phyloP scores from a whole-genome alignment of 2,888 invertebrate species.

The Andricus curvator region DNA sequence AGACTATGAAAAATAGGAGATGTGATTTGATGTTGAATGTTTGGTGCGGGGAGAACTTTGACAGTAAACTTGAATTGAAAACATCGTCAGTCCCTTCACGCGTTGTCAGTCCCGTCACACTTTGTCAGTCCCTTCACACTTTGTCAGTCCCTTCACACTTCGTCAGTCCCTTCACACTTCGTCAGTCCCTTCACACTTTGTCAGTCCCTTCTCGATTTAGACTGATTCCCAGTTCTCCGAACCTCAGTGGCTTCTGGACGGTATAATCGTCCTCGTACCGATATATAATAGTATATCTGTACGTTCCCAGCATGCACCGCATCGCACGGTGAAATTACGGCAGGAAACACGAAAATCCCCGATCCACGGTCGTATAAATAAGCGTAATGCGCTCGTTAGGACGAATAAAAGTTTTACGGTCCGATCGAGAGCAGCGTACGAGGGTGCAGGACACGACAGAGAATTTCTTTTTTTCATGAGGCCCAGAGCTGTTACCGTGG shows the following conservation, averaged over 20 bases:
- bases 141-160: slow-evolving; percentile 49
- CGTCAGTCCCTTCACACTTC: too few species aligned
- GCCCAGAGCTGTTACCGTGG: slow-evolving; percentile 37
- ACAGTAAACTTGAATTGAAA: not conserved
- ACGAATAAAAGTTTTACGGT: slow-evolving; percentile 73
- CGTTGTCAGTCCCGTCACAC: not conserved
- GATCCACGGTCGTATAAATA: slow-evolving; percentile 68
- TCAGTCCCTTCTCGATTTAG: slow-evolving; percentile 52
- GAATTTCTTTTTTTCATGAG: slow-evolving; percentile 58
- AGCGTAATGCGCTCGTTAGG: slow-evolving; percentile 71
- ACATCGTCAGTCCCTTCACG: slow-evolving; percentile 52
- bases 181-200: slow-evolving; percentile 27
- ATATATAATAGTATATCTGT: slow-evolving; percentile 12
- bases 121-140: not conserved
- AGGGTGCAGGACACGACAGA: slow-evolving; percentile 50
- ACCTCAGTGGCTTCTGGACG: slow-evolving; percentile 40
- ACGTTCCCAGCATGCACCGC: slow-evolving; percentile 54
- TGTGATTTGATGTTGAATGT: not conserved
- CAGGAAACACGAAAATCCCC: slow-evolving; percentile 64
- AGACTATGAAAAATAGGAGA: too few species aligned
- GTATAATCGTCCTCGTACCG: slow-evolving; percentile 53
- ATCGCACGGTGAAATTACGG: slow-evolving; percentile 59
- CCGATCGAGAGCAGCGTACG: slow-evolving; percentile 61
- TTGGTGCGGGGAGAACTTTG: not conserved
- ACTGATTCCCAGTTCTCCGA: slow-evolving; percentile 42